Base-by-base conservation (phyloP, 2,888 invertebrate species). In the Neria commutata region DNA sequence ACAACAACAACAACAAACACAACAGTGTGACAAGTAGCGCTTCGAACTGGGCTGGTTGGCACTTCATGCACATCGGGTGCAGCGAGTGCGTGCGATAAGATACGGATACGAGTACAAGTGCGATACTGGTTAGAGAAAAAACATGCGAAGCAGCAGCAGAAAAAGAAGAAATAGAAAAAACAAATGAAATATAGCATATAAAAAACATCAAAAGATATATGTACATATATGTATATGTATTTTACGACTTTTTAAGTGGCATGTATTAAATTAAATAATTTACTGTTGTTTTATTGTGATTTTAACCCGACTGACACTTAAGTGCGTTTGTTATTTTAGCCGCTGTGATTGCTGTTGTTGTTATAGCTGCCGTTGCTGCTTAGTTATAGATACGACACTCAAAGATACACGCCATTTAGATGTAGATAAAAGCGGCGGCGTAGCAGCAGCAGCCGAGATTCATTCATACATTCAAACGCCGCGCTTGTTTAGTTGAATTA, bases 401-500 rank as follows among this genome's bases (percentile, higher is more conserved):
- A 21, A 19, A n/a, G n/a, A n/a, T n/a, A 42, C 21, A 42, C 42
- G 17, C 42, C 21, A 42, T 21, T 42, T 19, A 42, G 17, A n/a
- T n/a, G n/a, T 6, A 19, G 21, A 37, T n/a, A n/a, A n/a, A n/a
- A 6, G 37, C 37, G 37, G n/a, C n/a, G n/a, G n/a, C n/a, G 37
- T 37, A 11, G 11, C 29, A 23, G 37, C 21, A 23, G 37, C 21
- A 25, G 17, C 54, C 26, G 40, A 55, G 51, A 48, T 59, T 59
- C 59, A 59, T 55, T 59, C 55, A 59, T 54, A 23, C 37, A 51
- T 25, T 59, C 50, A 42, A n/a, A n/a, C 26, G 49, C 50, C 46
- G 6, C 6, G 6, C 6, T 42, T 54, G 49, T 54, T 58, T 66
- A 63, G 63, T 70, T 73, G 74, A 74, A 73, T 73, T 74, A 73